phyloP scores from a whole-genome alignment of 64 coral and sea anemone genomes.

The Catalaphyllia jardinei region DNA sequence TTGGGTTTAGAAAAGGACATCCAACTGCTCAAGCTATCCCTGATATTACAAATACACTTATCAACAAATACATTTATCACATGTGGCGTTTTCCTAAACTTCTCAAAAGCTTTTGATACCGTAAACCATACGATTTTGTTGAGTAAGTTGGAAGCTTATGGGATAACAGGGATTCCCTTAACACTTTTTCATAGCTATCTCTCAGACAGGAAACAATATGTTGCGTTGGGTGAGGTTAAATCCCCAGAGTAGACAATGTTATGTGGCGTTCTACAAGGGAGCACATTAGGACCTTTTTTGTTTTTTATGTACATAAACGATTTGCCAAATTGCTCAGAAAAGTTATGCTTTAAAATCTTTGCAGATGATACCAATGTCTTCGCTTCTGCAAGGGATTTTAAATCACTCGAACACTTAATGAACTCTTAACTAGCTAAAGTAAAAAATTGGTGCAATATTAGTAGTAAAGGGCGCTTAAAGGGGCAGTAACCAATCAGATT shows the following conservation, averaged over 20 bases:
- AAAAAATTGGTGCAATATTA: no score
- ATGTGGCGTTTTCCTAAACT: constrained; percentile 50
- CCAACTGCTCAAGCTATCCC: constrained; percentile 6
- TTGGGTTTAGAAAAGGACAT: constrained; percentile 56
- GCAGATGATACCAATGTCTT: constrained; percentile 58
- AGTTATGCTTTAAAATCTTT: constrained; percentile 49
- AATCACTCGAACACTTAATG: constrained; percentile 3
- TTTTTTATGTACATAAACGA: constrained; percentile 40
- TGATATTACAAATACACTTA: constrained; percentile 30
- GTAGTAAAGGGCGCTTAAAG: no score
- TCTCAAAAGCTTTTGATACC: constrained; percentile 43
- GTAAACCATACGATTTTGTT: constrained; percentile 16
- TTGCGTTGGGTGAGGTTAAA: constrained; percentile 39
- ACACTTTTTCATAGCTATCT: constrained; percentile 41
- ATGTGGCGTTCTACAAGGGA: constrained; percentile 22
- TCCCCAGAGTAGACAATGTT: constrained; percentile 30
- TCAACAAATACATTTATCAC: constrained; percentile 50
- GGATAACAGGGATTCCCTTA: constrained; percentile 27
- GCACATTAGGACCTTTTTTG: constrained; percentile 17
- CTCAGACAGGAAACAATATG: constrained; percentile 49
- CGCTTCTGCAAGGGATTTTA: constrained; percentile 38
- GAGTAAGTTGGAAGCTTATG: constrained; percentile 25
- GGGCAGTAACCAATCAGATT: no score
- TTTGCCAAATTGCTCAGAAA: constrained; percentile 35
- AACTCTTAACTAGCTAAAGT: constrained; percentile 18